Base-by-base conservation (phyloP, 1,140 invertebrate genomes). In the Cydia splendana region DNA sequence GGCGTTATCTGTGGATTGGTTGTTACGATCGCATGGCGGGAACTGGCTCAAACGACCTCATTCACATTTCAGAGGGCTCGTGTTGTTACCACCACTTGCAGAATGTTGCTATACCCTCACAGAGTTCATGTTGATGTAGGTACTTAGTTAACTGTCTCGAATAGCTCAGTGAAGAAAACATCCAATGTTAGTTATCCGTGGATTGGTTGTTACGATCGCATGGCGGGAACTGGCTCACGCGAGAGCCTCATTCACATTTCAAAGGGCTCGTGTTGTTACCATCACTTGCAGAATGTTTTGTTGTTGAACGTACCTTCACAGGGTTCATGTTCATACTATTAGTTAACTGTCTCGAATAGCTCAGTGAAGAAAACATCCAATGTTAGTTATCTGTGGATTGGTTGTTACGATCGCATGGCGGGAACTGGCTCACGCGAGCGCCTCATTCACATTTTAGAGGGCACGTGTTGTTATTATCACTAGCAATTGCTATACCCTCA, bases 11-110 rank as follows among this genome's bases (percentile, higher is more conserved):
- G 78, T 82, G 75, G 80, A 81, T 79, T 84, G 82, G 82, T 85
- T 86, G 85, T 87, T 88, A 85, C 85, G 78, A 77, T 75, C 28
- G 53, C 38, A 75, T 74, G 57, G 77, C 53, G 75, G 81, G 73
- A 62, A 51, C 38, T 81, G 79, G 77, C 15, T 24, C 90, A 90
- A 88, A 88, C 88, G 81, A 90, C 71, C 82, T 83, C 84, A 89
- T 91, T 84, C 85, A 80, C 78, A 80, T 85, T 86, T 86, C 78
- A 88, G 81, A 83, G 4, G 67, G 30, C 10, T 15, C 65, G 1
- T 15, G 12, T 62, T 24, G 2, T 62, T 62, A 12, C 20, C 4
- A n/a, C 5, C 18, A 62, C 57, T 62, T 24, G 57, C 57, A 9
- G 18, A 20, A 20, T 9, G 53, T 9, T n/a, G 18, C 5, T 34